These are phyloP conservation scores for Bombus huntii DNA, from an alignment of 1,140 invertebrate genomes.

Conservation along the genomic window DNA sequence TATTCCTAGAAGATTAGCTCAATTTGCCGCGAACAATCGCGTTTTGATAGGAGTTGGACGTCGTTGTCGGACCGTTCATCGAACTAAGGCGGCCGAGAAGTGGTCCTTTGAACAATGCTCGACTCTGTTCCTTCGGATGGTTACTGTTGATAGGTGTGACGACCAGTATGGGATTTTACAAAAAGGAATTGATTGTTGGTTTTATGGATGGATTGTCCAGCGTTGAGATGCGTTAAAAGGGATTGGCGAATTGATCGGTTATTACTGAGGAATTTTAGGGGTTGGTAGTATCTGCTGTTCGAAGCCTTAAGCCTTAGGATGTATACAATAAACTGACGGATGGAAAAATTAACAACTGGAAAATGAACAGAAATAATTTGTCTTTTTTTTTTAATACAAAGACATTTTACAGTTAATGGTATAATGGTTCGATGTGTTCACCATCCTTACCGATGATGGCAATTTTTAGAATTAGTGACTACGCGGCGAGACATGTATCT, in stretches of 20 bases:
- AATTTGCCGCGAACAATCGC: conserved; percentile 18
- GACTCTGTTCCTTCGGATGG: conserved; percentile 7
- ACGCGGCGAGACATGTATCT: too few relatives aligned
- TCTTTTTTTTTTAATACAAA: too few relatives aligned
- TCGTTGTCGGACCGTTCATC: too few relatives aligned
- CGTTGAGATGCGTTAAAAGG: neutral
- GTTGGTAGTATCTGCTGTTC: neutral
- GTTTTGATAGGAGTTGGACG: conserved; percentile 22
- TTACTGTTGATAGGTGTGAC: neutral
- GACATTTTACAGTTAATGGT: too few relatives aligned
- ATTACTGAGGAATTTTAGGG: neutral
- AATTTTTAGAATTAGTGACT: too few relatives aligned
- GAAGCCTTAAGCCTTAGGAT: neutral
- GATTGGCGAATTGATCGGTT: neutral
- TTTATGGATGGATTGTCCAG: neutral
- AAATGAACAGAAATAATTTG: too few relatives aligned
- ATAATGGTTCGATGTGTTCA: too few relatives aligned
- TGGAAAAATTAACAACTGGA: too few relatives aligned
- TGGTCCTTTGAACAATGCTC: neutral
- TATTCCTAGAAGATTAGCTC: conserved; percentile 24
- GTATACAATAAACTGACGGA: neutral
- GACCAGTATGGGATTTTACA: neutral
- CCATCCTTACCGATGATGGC: too few relatives aligned
- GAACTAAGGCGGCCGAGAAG: neutral
- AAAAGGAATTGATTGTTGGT: conserved; percentile 2